Evolutionary conservation across 2,888 invertebrate genomes (phyloP).

Genomic region (Acanthopleura granulata): DNA sequence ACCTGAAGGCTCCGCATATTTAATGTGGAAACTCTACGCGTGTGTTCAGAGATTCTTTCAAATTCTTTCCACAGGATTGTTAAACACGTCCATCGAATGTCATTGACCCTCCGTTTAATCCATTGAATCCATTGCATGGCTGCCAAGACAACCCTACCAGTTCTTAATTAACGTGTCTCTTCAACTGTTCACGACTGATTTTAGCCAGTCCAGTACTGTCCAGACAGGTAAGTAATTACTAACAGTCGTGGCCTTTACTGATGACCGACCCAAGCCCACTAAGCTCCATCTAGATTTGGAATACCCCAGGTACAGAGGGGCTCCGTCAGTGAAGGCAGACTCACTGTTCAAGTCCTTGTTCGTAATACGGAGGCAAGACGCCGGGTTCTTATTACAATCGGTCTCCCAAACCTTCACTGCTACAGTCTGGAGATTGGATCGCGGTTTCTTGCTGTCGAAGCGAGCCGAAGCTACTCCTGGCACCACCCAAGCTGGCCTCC

Average conservation of each 20-base stretch:
- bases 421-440: slow-evolving; percentile 1
- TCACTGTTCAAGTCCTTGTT: not conserved
- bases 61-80: too few relatives aligned
- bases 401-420: slow-evolving; percentile 2
- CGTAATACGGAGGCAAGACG: not conserved
- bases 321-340: slow-evolving; percentile 6
- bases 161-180: too few relatives aligned
- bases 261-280: slow-evolving; percentile 6
- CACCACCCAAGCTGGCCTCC: not conserved
- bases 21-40: too few relatives aligned
- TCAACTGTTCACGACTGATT: not conserved
- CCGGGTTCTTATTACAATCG: not conserved
- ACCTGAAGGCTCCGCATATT: too few relatives aligned
- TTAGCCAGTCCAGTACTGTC: slow-evolving; percentile 13
- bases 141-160: too few relatives aligned
- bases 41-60: too few relatives aligned
- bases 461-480: slow-evolving; percentile 7
- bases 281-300: slow-evolving; percentile 2
- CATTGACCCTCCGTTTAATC: too few relatives aligned
- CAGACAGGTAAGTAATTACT: not conserved
- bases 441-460: not conserved
- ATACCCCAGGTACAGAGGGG: slow-evolving; percentile 14
- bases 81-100: too few relatives aligned
- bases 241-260: too few relatives aligned
- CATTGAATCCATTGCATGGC: too few relatives aligned